Conservation (phyloP, 2,113 vertebrate species). For the Oostethus manadensis region DNA sequence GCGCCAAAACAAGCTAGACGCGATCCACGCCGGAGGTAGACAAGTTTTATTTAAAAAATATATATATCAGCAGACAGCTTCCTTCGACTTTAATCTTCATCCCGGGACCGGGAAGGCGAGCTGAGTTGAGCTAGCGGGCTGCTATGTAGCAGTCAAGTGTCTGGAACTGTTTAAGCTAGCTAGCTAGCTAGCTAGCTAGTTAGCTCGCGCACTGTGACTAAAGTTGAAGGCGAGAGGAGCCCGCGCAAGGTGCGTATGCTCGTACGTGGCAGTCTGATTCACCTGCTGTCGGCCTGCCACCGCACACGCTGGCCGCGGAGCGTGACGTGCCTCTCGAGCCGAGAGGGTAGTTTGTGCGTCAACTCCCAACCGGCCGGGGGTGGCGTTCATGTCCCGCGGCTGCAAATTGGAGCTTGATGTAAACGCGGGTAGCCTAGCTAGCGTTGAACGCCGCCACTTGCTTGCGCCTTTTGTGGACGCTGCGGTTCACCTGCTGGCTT, state of each 20-base stretch:
- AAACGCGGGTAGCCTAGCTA: too few relatives aligned
- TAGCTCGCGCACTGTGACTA: conserved; percentile 6
- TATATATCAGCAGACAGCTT: background rate
- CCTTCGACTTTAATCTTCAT: too few relatives aligned
- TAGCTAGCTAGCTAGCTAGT: conserved; percentile 13
- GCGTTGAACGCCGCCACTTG: too few relatives aligned
- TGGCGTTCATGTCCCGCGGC: conserved; percentile 1
- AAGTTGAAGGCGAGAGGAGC: conserved; percentile 11
- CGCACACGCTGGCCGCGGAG: background rate
- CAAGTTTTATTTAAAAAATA: background rate
- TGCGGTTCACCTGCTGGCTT: too few relatives aligned
- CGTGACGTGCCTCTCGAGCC: background rate
- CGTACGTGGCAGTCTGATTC: background rate
- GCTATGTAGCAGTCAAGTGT: conserved; percentile 51
- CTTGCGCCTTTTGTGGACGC: too few relatives aligned
- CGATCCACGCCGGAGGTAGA: too few relatives aligned
- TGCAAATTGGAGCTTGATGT: too few relatives aligned
- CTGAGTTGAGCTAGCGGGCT: conserved; percentile 1
- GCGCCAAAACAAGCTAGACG: background rate
- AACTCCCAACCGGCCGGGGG: background rate
- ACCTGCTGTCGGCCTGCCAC: too few relatives aligned
- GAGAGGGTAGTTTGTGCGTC: background rate
- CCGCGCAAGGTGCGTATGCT: conserved; percentile 44
- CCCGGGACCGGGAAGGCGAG: conserved; percentile 10
- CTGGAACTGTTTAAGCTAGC: conserved; percentile 39